Base-by-base conservation (phyloP, 1,140 invertebrate genomes). In the Zaprionus tsacasi region DNA sequence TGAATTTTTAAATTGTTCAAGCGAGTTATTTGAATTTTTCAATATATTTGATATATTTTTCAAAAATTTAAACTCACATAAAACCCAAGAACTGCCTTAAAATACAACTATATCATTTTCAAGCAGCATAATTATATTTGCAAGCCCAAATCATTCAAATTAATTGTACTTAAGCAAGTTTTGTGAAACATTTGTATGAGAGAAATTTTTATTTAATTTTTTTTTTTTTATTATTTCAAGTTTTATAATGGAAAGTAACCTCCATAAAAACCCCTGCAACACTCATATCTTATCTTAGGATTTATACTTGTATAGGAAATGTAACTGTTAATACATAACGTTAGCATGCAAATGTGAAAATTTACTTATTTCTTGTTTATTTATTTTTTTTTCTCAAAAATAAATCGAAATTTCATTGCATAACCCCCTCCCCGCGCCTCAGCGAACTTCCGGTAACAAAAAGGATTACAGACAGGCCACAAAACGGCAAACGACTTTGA, bases 391-490 rank as follows among this genome's bases (percentile, higher is more conserved):
- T n/a, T 10, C 10, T 3, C 8, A 25, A 50, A 50, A 50, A 50
- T 25, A 50, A 50, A 50, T 50, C 45, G 45, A 50, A 50, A 21
- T 50, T 50, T 50, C 45, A 50, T 17, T 50, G 45, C 45, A 12
- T 11, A 50, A 11, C 0, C 17, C 45, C 21, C 11, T 7, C 21
- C 21, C 21, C 21, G 21, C 2, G n/a, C 21, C 21, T 2, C 21
- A 21, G 21, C 2, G 17, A 3, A 25, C 10, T 17, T 25, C 45
- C 17, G 13, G 21, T 21, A n/a, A 13, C 33, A 63, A 78, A 81
- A 81, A 82, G 79, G 79, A 78, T 82, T 81, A 81, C 79, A 43
- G 21, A 56, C 36, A 81, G 73, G 66, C 74, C 79, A 82, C 75
- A 81, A 81, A 72, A 68, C 59, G 74, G 60, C 76, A 70, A 77